Percentiles rank a stretch among this genome's conserved stretches.
Conservation (phyloP, 2,113 vertebrate genomes). For the Pleuronectes platessa region DNA sequence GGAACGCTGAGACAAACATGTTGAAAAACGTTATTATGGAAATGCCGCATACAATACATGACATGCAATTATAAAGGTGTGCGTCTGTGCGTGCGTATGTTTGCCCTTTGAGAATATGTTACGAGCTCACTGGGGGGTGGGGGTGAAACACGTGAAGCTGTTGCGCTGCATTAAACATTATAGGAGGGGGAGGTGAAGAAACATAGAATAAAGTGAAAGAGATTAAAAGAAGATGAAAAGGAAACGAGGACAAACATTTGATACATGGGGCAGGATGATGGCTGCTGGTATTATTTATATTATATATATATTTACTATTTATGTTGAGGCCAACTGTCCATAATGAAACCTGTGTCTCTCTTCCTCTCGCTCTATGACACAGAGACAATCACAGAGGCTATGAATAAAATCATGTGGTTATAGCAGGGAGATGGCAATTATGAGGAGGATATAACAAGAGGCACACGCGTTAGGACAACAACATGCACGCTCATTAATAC, state of each 20-base stretch:
- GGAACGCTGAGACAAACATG: conserved; percentile 17
- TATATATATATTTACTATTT: background rate
- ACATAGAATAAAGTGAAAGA: background rate
- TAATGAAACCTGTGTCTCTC: conserved; percentile 11
- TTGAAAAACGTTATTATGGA: conserved; percentile 24
- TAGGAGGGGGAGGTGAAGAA: no score
- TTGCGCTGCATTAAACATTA: background rate
- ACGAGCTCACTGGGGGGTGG: background rate
- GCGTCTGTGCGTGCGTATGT: background rate
- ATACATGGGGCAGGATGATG: background rate
- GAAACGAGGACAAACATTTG: background rate
- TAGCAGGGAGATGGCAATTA: background rate
- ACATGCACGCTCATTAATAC: background rate
- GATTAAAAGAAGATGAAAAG: background rate
- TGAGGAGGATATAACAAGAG: background rate
- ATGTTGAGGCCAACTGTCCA: background rate
- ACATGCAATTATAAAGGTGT: conserved; percentile 41
- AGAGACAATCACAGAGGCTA: background rate
- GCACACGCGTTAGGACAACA: background rate
- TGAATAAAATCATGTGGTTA: conserved; percentile 1
- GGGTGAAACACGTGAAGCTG: background rate
- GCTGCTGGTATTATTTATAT: conserved; percentile 8
- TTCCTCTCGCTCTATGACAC: background rate
- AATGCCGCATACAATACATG: conserved; percentile 33
- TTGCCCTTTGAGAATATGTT: background rate